Conservation (phyloP, 2,797 vertebrate species). For the Spinus pinus region DNA sequence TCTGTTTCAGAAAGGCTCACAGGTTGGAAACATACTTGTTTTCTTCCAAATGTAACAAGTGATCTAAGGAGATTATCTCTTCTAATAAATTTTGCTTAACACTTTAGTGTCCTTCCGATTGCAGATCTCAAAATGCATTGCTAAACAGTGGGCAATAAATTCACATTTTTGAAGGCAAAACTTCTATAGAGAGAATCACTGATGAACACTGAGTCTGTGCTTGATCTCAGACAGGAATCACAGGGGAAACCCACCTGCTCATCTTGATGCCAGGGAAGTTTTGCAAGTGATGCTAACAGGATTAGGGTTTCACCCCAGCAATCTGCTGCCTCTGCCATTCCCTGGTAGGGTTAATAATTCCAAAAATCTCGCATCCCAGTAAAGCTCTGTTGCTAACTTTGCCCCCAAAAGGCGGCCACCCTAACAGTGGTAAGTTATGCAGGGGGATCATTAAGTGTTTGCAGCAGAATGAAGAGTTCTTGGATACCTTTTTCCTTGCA, state of each 20-base stretch:
- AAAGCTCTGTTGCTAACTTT: background rate
- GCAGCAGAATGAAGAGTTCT: background rate
- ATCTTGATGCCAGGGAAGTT: background rate
- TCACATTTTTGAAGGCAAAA: background rate
- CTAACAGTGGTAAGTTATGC: background rate
- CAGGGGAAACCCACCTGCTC: background rate
- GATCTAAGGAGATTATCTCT: background rate
- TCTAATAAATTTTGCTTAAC: background rate
- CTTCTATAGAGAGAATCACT: background rate
- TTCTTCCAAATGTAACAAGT: background rate
- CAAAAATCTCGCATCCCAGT: background rate
- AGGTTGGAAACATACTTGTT: background rate
- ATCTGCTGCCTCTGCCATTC: background rate
- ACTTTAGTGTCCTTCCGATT: background rate
- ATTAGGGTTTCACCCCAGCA: background rate
- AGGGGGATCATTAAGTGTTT: background rate
- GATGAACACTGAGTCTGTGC: background rate
- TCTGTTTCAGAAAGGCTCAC: background rate
- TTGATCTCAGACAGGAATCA: background rate
- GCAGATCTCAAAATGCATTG: background rate
- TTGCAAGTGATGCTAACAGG: background rate
- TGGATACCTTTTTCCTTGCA: background rate
- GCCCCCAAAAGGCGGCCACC: background rate
- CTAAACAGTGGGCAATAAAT: background rate
- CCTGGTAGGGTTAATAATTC: background rate